These are phyloP conservation scores for Gorsachius goisagi DNA, from an alignment of 2,113 vertebrate genomes.

Conservation along the genomic window DNA sequence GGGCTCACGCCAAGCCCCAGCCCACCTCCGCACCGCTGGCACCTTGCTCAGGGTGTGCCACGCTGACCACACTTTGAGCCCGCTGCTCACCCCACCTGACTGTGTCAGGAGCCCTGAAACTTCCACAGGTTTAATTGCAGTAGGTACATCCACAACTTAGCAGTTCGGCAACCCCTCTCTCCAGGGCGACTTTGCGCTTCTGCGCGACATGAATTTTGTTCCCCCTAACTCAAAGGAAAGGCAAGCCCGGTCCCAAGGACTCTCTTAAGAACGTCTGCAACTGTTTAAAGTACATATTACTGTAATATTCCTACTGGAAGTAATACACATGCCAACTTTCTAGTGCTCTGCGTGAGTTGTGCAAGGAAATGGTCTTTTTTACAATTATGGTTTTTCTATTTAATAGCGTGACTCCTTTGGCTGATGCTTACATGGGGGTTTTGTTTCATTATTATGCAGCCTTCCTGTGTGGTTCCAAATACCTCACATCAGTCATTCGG, in stretches of 20 bases:
- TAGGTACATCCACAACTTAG: not conserved
- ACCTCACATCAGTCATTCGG: not conserved
- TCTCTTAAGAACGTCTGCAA: not conserved
- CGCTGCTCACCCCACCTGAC: not conserved
- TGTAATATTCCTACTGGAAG: not conserved
- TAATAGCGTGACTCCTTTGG: not conserved
- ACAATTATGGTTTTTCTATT: not conserved
- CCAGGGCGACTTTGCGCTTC: not conserved
- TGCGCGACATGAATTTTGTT: not conserved
- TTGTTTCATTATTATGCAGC: slow-evolving; percentile 8
- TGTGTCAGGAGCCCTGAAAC: not conserved
- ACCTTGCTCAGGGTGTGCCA: not conserved
- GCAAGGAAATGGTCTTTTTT: slow-evolving; percentile 4
- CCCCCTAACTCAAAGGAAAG: not conserved
- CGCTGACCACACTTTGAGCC: not conserved
- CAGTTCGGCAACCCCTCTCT: not conserved
- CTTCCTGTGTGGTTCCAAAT: not conserved
- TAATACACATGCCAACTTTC: not conserved
- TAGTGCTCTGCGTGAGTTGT: not conserved
- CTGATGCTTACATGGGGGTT: not conserved
- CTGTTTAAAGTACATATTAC: not conserved
- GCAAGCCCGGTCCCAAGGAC: not conserved
- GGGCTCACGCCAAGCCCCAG: accelerated
- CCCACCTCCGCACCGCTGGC: accelerated
- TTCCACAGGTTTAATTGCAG: not conserved